Evolutionary conservation across 2,113 vertebrate species (phyloP).

Genomic region (Peromyscus leucopus): DNA sequence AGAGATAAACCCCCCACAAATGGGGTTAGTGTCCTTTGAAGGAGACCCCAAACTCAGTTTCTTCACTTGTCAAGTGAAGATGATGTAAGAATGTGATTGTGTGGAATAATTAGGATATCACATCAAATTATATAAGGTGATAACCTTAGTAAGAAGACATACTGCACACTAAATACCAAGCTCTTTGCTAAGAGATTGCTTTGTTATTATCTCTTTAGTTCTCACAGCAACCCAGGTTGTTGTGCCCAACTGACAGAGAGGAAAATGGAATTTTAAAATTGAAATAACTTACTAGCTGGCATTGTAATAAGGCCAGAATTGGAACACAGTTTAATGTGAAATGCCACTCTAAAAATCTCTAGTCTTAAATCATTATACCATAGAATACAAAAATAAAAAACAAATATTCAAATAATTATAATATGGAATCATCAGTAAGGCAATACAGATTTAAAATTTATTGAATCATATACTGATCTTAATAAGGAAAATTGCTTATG

Average conservation of each 20-base stretch:
- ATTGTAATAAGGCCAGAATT: not conserved
- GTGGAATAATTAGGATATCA: not conserved
- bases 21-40: not conserved
- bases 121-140: conserved; percentile 16
- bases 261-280: not conserved
- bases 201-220: conserved; percentile 21
- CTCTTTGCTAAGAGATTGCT: not conserved
- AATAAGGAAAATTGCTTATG: conserved; percentile 43
- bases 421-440: not conserved
- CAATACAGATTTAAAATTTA: not conserved
- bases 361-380: conserved; percentile 8
- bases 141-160: not conserved
- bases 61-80: conserved; percentile 11
- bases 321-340: not conserved
- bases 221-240: not conserved
- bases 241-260: not conserved
- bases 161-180: not conserved
- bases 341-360: conserved; percentile 1
- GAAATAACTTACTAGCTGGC: not conserved
- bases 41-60: conserved; percentile 34
- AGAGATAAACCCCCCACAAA: not conserved
- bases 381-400: conserved; percentile 2
- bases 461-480: not conserved
- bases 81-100: not conserved
- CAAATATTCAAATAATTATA: not conserved